A percentile compares a stretch with the other conserved stretches of the same genome.
phyloP scores from a whole-genome alignment of 1,140 invertebrate genomes.

The Drosophila serrata region DNA sequence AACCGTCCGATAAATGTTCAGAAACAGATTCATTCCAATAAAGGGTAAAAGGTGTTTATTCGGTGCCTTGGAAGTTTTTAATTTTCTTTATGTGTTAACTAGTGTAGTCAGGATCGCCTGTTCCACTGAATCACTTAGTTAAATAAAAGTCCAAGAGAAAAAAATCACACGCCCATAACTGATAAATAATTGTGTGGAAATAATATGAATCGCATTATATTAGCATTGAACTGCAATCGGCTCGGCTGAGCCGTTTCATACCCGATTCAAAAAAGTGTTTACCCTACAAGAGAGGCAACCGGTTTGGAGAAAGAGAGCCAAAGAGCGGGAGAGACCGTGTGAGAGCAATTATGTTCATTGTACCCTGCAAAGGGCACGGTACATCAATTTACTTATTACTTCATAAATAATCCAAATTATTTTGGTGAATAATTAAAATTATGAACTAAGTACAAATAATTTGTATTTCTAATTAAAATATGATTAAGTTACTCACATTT shows the following conservation, averaged over 20 bases:
- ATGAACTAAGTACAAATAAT: neutral
- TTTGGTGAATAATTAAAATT: neutral
- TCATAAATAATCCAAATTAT: neutral
- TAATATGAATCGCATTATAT: neutral
- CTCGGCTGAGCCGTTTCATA: constrained; percentile 24
- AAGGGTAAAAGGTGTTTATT: constrained; percentile 16
- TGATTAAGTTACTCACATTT: neutral
- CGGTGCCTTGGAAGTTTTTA: neutral
- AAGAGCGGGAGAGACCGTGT: constrained; percentile 7
- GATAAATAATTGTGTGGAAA: constrained; percentile 13
- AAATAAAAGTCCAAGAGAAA: constrained; percentile 3
- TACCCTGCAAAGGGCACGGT: constrained; percentile 9
- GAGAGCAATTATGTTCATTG: constrained; percentile 17
- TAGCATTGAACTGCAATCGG: constrained; percentile 9
- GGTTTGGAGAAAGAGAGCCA: constrained; percentile 2
- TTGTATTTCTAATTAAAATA: too few species aligned
- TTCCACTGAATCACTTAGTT: constrained; percentile 5
- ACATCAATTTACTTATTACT: neutral
- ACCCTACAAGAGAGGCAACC: constrained; percentile 8
- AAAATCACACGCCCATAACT: neutral
- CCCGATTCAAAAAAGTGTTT: constrained; percentile 35
- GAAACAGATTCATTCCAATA: neutral
- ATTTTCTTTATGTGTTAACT: neutral
- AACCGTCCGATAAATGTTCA: neutral
- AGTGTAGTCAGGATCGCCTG: neutral